Conservation (phyloP, 1,140 invertebrate genomes). For the Scaptodrosophila lebanonensis region DNA sequence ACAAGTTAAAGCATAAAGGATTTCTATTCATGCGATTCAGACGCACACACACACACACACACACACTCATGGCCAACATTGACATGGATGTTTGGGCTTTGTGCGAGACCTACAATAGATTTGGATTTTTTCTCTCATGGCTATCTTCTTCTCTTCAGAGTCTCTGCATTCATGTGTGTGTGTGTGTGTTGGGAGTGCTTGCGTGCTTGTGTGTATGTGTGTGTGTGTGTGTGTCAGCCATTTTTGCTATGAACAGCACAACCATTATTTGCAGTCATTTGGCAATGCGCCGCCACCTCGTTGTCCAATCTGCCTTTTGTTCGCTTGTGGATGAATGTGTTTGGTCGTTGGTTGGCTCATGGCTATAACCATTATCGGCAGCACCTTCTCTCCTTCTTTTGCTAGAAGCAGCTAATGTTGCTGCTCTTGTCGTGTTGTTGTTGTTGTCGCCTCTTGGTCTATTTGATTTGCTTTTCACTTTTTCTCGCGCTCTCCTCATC, state of each 20-base stretch:
- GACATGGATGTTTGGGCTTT: too few relatives aligned
- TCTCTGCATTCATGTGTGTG: too few relatives aligned
- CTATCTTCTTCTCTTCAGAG: background rate
- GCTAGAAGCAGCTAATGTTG: too few relatives aligned
- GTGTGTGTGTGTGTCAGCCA: constrained; percentile 5
- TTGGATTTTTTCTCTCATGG: background rate
- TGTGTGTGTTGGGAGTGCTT: too few relatives aligned
- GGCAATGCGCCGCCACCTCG: constrained; percentile 36
- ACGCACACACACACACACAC: background rate
- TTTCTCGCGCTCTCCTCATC: constrained; percentile 27
- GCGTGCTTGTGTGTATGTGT: background rate
- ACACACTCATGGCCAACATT: too few relatives aligned
- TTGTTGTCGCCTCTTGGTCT: background rate
- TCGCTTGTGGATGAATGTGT: constrained; percentile 32
- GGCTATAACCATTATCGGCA: constrained; percentile 69
- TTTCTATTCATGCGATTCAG: constrained; percentile 54
- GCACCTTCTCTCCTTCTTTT: constrained; percentile 52
- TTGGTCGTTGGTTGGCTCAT: constrained; percentile 28
- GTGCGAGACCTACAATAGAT: constrained; percentile 23
- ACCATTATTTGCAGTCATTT: constrained; percentile 72
- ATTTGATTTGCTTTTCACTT: constrained; percentile 13
- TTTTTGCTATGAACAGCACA: constrained; percentile 7
- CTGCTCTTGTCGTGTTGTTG: constrained; percentile 3
- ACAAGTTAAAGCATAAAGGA: constrained; percentile 69
- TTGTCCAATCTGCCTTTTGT: constrained; percentile 40